phyloP scores from a whole-genome alignment of 2,888 invertebrate genomes.

The Baccha elongata region DNA sequence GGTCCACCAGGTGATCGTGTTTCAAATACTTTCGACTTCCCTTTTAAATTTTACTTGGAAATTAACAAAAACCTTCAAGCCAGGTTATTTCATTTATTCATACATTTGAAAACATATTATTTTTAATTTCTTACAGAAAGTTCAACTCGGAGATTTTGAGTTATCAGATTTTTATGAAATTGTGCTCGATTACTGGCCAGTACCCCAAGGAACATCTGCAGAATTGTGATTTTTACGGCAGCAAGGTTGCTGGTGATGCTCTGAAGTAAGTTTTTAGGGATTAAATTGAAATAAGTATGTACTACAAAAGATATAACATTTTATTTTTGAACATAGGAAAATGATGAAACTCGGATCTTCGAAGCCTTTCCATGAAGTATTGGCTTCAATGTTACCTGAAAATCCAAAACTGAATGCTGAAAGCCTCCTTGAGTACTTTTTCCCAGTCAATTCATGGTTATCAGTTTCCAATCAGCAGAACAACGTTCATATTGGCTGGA shows the following conservation, averaged over 20 bases:
- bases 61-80: neutral
- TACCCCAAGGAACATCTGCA: neutral
- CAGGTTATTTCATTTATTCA: neutral
- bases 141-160: slow-evolving; percentile 7
- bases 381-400: neutral
- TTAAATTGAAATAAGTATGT: no score
- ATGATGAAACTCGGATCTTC: slow-evolving; percentile 13
- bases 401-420: slow-evolving; percentile 6
- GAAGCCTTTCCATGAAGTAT: neutral
- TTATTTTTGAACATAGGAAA: neutral
- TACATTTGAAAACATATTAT: no score
- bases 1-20: neutral
- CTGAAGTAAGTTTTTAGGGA: neutral
- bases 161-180: neutral
- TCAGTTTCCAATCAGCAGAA: neutral
- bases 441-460: neutral
- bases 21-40: neutral
- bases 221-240: slow-evolving; percentile 8
- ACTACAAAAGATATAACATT: neutral
- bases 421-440: slow-evolving; percentile 2
- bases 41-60: neutral
- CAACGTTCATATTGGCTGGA: neutral
- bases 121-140: neutral
- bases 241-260: slow-evolving; percentile 11
- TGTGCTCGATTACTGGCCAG: neutral